Evolutionary conservation across 1,140 invertebrate genomes (phyloP).

Genomic region (Zaprionus africanus): DNA sequence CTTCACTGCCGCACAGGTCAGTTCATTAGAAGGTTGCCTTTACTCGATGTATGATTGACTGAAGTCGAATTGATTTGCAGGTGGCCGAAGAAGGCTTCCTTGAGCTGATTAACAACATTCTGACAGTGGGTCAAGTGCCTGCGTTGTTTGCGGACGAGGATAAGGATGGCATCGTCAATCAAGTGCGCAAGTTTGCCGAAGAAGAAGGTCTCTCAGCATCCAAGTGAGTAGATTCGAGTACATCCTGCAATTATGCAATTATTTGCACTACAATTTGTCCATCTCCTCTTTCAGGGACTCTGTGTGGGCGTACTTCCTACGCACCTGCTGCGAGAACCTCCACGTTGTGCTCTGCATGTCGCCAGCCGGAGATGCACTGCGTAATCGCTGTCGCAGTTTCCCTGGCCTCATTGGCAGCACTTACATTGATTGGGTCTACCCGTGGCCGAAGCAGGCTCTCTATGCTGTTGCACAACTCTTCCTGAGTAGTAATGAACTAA

Average conservation of each 20-base stretch:
- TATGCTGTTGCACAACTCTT: constrained; percentile 93
- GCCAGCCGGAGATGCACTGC: constrained; percentile 91
- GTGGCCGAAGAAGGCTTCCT: constrained; percentile 92
- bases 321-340: constrained; percentile 91
- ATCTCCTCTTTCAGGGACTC: constrained; percentile 86
- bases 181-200: constrained; percentile 88
- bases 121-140: constrained; percentile 93
- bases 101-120: constrained; percentile 95
- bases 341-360: constrained; percentile 96
- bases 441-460: constrained; percentile 95
- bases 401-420: constrained; percentile 96
- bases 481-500: constrained; percentile 86
- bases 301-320: constrained; percentile 94
- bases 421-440: constrained; percentile 96
- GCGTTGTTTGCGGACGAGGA: constrained; percentile 94
- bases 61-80: constrained; percentile 46
- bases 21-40: constrained; percentile 87
- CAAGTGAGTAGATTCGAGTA: constrained; percentile 85
- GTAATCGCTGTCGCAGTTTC: constrained; percentile 93
- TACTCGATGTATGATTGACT: too few species aligned
- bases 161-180: constrained; percentile 90
- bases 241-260: too few species aligned
- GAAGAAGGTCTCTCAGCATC: constrained; percentile 89
- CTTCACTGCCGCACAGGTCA: constrained; percentile 91
- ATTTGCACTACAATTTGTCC: background rate